These are phyloP conservation scores for Synanceia verrucosa DNA, from an alignment of 2,797 vertebrate species.

Conservation along the genomic window DNA sequence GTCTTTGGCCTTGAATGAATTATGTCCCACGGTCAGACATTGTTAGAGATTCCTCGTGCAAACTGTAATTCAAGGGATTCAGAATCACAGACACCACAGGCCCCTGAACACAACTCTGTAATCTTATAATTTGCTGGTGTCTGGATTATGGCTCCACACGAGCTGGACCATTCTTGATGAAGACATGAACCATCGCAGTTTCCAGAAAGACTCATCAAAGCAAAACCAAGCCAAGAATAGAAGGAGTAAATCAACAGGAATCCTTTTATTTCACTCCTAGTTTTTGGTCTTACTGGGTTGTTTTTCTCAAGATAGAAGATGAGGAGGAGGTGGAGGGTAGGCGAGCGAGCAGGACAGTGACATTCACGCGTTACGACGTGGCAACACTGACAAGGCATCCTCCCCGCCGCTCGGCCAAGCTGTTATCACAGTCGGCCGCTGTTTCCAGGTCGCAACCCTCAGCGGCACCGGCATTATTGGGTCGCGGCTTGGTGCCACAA, in stretches of 20 bases:
- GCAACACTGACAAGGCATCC: constrained; percentile 76
- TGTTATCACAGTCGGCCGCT: constrained; percentile 81
- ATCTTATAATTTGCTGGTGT: constrained; percentile 46
- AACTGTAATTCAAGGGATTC: constrained; percentile 1
- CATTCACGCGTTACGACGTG: constrained; percentile 81
- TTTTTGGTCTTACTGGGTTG: constrained; percentile 48
- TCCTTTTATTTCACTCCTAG: constrained; percentile 48
- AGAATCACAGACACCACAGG: constrained; percentile 23
- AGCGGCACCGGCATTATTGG: constrained; percentile 85
- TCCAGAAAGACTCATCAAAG: constrained; percentile 54
- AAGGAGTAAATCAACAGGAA: constrained; percentile 46
- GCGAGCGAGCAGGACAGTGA: constrained; percentile 75
- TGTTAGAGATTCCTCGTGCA: background rate
- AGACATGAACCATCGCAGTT: constrained; percentile 51
- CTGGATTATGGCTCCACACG: constrained; percentile 47
- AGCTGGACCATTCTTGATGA: constrained; percentile 39
- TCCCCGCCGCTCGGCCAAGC: constrained; percentile 82
- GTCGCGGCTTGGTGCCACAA: constrained; percentile 84
- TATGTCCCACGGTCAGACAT: background rate
- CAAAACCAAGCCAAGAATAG: constrained; percentile 43
- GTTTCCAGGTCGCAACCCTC: constrained; percentile 88
- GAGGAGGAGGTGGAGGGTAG: constrained; percentile 37
- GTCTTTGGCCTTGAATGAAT: background rate
- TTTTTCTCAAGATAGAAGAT: constrained; percentile 69
- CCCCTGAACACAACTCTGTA: constrained; percentile 45